Evolutionary conservation across 2,888 invertebrate species (phyloP), one percentile per base, ranked within the genome.

Genomic region (Venustoraphidia nigricollis): DNA sequence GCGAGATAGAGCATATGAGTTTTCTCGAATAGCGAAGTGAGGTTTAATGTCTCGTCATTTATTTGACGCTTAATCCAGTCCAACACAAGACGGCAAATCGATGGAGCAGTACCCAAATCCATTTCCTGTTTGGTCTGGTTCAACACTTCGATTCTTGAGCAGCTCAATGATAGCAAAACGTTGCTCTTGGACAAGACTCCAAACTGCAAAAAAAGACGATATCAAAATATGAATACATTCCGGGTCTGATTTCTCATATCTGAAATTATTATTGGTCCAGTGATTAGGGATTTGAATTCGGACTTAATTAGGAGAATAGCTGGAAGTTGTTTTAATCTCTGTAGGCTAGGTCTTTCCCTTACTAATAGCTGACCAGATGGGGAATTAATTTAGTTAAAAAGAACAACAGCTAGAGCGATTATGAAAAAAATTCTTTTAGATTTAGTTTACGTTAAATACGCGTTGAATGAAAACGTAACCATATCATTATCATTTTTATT

Each of bases 1-100:
- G 84, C 83, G 51, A 87, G 72, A 66, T 81, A 87, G 59, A 88
- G 68, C 66, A 87, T 73, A 62, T 84, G 83, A 14, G 79, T 76
- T 70, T 84, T 83, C 59, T 82, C 76, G 47, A 70, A 69, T 51
- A 77, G 60, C 55, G 70, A 52, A 3, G 60, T 54, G 49, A 62
- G 57, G 47, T 54, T 60, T 27, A 68, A 54, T 41, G 59, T 56
- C 51, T 68, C 65, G 47, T 67, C 67, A 9, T 56, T 60, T 11
- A 68, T 57, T 56, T 70, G 67, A 17, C 62, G 57, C 52, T 65
- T 67, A 46, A 80, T 70, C 81, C 81, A 83, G 54, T 79, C 77
- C 42, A 81, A 63, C 6, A 80, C 78, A 52, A 81, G 65, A 43
- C 73, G 71, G 55, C 79, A 76, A 45, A 82, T 64, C 34, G 78